These are phyloP conservation scores for Apus apus DNA, from an alignment of 2,113 vertebrate genomes.

Conservation along the genomic window DNA sequence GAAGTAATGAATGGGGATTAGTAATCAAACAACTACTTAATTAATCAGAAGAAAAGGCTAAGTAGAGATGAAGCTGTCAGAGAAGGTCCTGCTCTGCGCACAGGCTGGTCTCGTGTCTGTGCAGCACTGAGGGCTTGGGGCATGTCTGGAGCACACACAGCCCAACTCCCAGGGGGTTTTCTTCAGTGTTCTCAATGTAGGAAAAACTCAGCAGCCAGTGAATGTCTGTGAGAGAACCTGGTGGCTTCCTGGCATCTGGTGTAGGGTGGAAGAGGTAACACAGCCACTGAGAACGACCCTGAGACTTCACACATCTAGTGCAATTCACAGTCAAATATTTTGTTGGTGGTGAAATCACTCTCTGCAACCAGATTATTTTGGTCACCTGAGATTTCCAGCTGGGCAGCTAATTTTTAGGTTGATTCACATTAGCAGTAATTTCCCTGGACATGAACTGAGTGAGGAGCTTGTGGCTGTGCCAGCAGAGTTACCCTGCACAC, in stretches of 20 bases:
- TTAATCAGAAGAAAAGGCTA: neutral
- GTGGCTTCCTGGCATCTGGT: too few relatives aligned
- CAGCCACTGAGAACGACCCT: neutral
- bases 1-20: neutral
- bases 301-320: neutral
- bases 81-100: neutral
- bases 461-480: neutral
- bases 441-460: neutral
- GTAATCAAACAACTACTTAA: neutral
- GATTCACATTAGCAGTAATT: neutral
- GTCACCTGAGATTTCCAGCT: neutral
- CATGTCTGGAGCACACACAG: accelerated
- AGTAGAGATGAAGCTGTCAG: neutral
- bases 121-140: accelerated
- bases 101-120: neutral
- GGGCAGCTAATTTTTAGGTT: neutral
- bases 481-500: neutral
- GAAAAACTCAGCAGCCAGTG: neutral
- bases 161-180: neutral
- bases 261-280: neutral
- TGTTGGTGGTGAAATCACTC: neutral
- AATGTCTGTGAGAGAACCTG: neutral
- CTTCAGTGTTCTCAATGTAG: neutral
- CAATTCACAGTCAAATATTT: neutral
- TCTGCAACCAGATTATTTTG: neutral